Conservation (phyloP, 92 coral and sea anemone species). For the Epizoanthus ramosus region DNA sequence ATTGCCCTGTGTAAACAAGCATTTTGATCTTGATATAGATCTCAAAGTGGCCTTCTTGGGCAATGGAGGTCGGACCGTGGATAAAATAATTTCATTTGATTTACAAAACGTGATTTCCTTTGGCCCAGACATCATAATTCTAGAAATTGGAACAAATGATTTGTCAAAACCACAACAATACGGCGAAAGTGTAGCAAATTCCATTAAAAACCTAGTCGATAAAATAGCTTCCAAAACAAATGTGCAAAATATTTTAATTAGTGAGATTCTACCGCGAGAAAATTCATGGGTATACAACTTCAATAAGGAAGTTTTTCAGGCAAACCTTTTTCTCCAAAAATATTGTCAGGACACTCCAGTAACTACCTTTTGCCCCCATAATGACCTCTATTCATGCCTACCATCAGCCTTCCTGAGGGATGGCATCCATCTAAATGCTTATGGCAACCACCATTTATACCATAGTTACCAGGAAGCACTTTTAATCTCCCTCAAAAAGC, state of each 20-base stretch:
- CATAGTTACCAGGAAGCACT: constrained; percentile 29
- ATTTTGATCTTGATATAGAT: background rate
- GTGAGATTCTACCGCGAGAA: constrained; percentile 2
- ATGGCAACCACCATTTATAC: background rate
- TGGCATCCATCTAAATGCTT: constrained; percentile 27
- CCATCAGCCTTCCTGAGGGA: background rate
- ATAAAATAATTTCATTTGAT: background rate
- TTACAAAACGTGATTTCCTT: background rate
- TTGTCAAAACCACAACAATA: background rate
- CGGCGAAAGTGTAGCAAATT: background rate
- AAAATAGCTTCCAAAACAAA: background rate
- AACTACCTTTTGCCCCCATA: constrained; percentile 31
- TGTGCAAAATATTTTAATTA: background rate
- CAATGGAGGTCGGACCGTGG: constrained; percentile 38
- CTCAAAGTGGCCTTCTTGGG: background rate
- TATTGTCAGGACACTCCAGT: too few relatives aligned
- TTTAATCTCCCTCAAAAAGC: too few relatives aligned
- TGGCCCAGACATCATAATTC: background rate
- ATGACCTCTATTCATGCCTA: background rate
- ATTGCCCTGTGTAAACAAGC: background rate
- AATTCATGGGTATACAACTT: background rate
- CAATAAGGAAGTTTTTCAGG: too few relatives aligned
- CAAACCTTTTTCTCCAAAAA: too few relatives aligned
- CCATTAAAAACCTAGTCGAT: background rate
- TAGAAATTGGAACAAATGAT: constrained; percentile 45